Conservation (phyloP, 2,888 invertebrate genomes). For the Crossocerus cetratus region DNA sequence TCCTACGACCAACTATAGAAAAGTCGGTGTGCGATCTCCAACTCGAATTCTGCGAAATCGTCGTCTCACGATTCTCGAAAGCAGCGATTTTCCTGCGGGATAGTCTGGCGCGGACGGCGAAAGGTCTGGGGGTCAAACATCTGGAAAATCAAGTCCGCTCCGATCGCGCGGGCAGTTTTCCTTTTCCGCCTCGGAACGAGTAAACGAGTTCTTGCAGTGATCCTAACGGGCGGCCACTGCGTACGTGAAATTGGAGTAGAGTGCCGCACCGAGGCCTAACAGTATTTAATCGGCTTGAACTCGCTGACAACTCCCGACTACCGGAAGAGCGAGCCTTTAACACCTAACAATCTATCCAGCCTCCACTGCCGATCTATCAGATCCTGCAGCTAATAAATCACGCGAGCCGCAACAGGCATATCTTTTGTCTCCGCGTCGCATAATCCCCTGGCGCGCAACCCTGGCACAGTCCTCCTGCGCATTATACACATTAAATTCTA, state of each 20-base stretch:
- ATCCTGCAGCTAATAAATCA: too few species aligned
- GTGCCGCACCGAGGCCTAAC: conserved; percentile 40
- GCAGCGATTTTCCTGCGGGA: neutral
- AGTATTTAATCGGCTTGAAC: conserved; percentile 47
- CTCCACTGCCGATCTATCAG: too few species aligned
- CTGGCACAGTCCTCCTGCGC: neutral
- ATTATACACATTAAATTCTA: neutral
- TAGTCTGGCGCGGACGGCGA: conserved; percentile 4
- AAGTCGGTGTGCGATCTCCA: neutral
- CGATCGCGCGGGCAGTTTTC: conserved; percentile 32
- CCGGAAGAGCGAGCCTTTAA: too few species aligned
- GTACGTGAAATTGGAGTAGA: conserved; percentile 59
- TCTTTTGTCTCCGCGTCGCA: conserved; percentile 38
- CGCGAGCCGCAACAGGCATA: neutral
- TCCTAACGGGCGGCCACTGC: conserved; percentile 51
- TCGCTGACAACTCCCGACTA: too few species aligned
- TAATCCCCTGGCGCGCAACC: conserved; percentile 42
- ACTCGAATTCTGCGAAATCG: neutral
- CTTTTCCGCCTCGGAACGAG: conserved; percentile 46
- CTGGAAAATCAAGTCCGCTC: conserved; percentile 31
- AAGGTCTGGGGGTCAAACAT: conserved; percentile 32
- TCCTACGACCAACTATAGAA: neutral
- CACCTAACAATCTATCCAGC: too few species aligned
- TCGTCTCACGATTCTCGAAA: neutral
- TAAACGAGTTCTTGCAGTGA: conserved; percentile 47